Evolutionary conservation across 1,140 invertebrate species (phyloP).

Genomic region (Drosophila sp.): DNA sequence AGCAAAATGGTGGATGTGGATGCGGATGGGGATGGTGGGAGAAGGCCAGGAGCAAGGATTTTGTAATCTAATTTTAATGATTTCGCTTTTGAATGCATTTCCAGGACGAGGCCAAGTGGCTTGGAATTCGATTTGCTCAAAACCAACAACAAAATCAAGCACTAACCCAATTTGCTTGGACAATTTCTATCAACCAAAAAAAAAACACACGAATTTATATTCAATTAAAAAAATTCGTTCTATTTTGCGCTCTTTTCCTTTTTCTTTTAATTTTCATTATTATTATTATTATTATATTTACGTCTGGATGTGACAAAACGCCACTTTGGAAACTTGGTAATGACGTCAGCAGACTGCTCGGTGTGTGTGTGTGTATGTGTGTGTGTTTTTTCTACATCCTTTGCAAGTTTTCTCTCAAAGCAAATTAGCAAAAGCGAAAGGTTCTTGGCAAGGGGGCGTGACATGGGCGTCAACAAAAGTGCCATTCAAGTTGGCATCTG

Average conservation of each 20-base stretch:
- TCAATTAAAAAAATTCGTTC: slow-evolving; percentile 57
- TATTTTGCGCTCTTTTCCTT: neutral
- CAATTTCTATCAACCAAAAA: neutral
- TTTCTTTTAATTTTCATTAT: slow-evolving; percentile 29
- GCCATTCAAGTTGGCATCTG: slow-evolving; percentile 72
- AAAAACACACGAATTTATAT: slow-evolving; percentile 51
- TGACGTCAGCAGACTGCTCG: slow-evolving; percentile 66
- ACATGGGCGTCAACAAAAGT: slow-evolving; percentile 46
- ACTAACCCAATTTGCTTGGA: slow-evolving; percentile 64
- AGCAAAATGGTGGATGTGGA: neutral
- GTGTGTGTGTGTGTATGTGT: neutral
- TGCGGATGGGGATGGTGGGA: neutral
- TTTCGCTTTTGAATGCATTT: slow-evolving; percentile 62
- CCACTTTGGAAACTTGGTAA: slow-evolving; percentile 63
- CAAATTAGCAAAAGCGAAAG: slow-evolving; percentile 60
- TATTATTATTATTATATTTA: slow-evolving; percentile 9
- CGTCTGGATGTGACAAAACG: slow-evolving; percentile 68
- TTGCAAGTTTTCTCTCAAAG: slow-evolving; percentile 48
- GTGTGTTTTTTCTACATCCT: slow-evolving; percentile 8
- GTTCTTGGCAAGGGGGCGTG: slow-evolving; percentile 4
- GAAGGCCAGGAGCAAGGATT: slow-evolving; percentile 49
- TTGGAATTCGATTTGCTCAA: slow-evolving; percentile 61
- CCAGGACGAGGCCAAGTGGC: slow-evolving; percentile 60
- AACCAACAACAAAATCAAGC: slow-evolving; percentile 47
- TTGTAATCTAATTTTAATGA: slow-evolving; percentile 79